Conservation (phyloP, 2,797 vertebrate species). For the Arctocebus calabarensis region DNA sequence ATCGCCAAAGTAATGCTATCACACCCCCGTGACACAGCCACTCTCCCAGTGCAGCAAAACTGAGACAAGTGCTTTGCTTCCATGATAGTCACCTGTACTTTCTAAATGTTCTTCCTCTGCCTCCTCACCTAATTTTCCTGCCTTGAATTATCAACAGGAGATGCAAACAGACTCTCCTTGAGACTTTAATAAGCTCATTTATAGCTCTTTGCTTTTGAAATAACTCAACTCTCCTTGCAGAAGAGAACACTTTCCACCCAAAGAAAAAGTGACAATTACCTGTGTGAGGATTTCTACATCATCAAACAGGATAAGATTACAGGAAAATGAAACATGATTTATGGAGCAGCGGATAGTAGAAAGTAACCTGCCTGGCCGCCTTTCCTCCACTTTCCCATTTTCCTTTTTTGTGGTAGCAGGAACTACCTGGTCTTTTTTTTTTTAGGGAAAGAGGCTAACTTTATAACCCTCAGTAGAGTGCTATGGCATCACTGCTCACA, state of each 20-base stretch:
- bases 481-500: too few relatives aligned
- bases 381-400: background rate
- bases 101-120: background rate
- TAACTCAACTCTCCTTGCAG: background rate
- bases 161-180: background rate
- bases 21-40: constrained; percentile 3
- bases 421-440: background rate
- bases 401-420: background rate
- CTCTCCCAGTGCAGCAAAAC: background rate
- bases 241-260: background rate
- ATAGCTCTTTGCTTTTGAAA: constrained; percentile 36
- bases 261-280: background rate
- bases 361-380: background rate
- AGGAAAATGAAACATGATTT: background rate
- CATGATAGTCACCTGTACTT: background rate
- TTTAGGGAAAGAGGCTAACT: too few relatives aligned
- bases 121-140: background rate
- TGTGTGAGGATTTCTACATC: background rate
- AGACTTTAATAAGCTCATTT: background rate
- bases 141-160: background rate
- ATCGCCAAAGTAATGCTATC: background rate
- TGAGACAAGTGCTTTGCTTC: background rate
- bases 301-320: background rate
- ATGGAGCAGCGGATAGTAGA: background rate
- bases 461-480: too few relatives aligned